Evolutionary conservation across 1,140 invertebrate species (phyloP).

Genomic region (Drosophila mojavensis): DNA sequence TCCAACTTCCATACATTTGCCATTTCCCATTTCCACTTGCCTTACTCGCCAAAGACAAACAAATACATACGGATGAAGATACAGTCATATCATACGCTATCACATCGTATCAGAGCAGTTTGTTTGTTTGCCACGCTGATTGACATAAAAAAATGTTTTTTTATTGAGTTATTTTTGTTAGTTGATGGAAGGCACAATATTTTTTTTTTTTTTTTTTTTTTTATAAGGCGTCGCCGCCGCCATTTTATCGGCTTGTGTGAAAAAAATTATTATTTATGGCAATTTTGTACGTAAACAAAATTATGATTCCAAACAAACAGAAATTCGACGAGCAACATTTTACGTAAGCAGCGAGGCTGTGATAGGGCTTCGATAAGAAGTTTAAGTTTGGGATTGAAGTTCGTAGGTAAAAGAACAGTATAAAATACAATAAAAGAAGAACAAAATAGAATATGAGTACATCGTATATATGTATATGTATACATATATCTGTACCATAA

Average conservation of each 20-base stretch:
- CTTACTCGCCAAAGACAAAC: background rate
- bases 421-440: too few relatives aligned
- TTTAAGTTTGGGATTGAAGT: background rate
- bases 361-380: background rate
- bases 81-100: constrained; percentile 9
- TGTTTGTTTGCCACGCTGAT: constrained; percentile 67
- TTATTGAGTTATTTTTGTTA: constrained; percentile 75
- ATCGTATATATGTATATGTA: too few relatives aligned
- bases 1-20: constrained; percentile 5
- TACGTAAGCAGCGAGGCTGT: constrained; percentile 21
- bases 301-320: constrained; percentile 49
- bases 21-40: background rate
- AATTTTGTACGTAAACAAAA: constrained; percentile 56
- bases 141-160: constrained; percentile 67
- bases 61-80: background rate
- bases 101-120: constrained; percentile 30
- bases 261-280: constrained; percentile 59
- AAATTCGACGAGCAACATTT: constrained; percentile 19
- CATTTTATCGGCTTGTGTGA: constrained; percentile 59
- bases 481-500: too few relatives aligned
- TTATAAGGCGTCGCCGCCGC: constrained; percentile 53
- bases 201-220: constrained; percentile 42
- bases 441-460: too few relatives aligned
- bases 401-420: background rate
- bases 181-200: constrained; percentile 53